Percentiles rank a stretch among this genome's conserved stretches.
These are phyloP conservation scores for Dromaius novaehollandiae DNA, from an alignment of 2,113 vertebrate genomes.

Conservation along the genomic window DNA sequence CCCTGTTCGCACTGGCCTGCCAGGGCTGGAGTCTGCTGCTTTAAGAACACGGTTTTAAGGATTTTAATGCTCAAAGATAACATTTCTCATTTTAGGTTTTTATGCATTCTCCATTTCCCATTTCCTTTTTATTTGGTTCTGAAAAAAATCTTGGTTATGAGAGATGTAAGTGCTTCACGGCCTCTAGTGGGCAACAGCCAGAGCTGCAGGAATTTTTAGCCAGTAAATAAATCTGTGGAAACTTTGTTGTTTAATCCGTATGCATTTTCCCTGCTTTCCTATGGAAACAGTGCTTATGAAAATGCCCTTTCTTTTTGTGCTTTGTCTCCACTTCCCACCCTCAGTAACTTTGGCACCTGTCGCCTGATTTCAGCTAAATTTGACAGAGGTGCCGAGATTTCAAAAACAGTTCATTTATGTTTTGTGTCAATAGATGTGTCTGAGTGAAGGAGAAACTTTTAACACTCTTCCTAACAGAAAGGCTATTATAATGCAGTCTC, in stretches of 20 bases:
- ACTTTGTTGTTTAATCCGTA: not conserved
- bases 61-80: not conserved
- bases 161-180: slow-evolving; percentile 69
- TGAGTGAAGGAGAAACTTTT: not conserved
- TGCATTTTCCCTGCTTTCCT: not conserved
- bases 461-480: not conserved
- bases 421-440: not conserved
- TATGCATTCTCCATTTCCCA: not conserved
- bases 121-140: not conserved
- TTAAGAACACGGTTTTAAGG: not conserved
- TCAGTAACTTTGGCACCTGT: not conserved
- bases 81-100: not conserved
- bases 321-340: not conserved
- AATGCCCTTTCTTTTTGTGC: not conserved
- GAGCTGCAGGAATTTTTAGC: slow-evolving; percentile 57
- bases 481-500: not conserved
- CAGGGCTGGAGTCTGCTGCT: not conserved
- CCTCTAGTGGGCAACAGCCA: slow-evolving; percentile 71
- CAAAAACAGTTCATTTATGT: not conserved
- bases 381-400: not conserved
- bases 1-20: not conserved
- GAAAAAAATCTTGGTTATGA: not conserved
- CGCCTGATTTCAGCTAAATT: not conserved
- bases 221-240: not conserved
- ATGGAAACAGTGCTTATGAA: not conserved